Evolutionary conservation across 2,797 vertebrate genomes (phyloP).

Genomic region (Saxicola maurus): DNA sequence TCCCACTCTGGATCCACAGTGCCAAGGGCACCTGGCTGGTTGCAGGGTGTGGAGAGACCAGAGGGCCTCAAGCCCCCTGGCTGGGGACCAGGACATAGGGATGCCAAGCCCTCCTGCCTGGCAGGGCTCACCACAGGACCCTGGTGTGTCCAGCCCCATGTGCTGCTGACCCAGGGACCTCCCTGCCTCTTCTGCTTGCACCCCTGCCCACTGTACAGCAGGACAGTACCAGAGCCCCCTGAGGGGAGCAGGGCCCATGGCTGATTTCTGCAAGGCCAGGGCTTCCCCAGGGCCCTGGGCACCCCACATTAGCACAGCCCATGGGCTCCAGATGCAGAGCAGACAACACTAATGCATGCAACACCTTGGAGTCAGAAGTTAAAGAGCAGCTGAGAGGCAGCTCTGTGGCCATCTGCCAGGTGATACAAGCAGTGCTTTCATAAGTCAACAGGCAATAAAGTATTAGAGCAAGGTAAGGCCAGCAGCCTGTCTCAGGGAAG

Average conservation of each 20-base stretch:
- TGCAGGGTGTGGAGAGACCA: neutral
- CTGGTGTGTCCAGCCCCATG: accelerated
- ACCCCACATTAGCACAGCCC: accelerated
- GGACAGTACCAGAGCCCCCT: neutral
- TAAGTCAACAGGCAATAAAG: neutral
- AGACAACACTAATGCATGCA: neutral
- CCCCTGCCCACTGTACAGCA: neutral
- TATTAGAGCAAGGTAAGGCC: neutral
- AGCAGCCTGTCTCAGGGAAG: neutral
- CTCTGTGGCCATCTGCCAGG: conserved; percentile 2
- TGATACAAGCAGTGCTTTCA: neutral
- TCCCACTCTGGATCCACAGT: neutral
- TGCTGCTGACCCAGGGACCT: neutral
- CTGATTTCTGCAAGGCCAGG: neutral
- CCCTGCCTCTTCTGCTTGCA: neutral
- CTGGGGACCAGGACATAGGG: accelerated
- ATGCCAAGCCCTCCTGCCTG: neutral
- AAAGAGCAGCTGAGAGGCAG: conserved; percentile 6
- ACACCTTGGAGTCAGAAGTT: neutral
- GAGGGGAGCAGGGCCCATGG: neutral
- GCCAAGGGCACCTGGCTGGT: neutral
- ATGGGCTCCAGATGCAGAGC: neutral
- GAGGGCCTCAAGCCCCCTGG: accelerated
- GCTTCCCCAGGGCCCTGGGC: neutral
- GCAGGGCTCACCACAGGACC: neutral